A percentile compares a stretch with the other conserved stretches of the same genome.
Conservation (phyloP, 2,888 invertebrate species). For the Calameuta pallipes region DNA sequence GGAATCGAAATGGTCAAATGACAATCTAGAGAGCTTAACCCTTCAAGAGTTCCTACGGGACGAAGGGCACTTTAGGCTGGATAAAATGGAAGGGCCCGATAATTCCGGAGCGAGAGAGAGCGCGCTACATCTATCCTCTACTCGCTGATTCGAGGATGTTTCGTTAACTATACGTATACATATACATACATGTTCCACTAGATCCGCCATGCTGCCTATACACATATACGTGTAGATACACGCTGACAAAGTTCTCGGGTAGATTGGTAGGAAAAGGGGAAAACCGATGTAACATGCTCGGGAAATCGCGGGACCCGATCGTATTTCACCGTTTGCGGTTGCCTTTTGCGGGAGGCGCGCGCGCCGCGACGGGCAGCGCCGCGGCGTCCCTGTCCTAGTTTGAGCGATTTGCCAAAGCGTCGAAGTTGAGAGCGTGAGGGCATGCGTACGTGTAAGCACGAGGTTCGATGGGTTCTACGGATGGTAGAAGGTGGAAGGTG, state of each 20-base stretch:
- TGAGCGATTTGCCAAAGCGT: too few relatives aligned
- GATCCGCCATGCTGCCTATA: background rate
- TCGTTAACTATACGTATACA: background rate
- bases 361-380: too few relatives aligned
- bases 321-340: too few relatives aligned
- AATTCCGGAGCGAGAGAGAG: background rate
- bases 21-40: slow-evolving; percentile 2
- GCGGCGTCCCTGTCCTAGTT: too few relatives aligned
- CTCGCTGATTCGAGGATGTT: background rate
- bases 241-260: too few relatives aligned
- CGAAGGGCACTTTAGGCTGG: background rate
- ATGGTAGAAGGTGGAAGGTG: slow-evolving; percentile 42
- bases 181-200: background rate
- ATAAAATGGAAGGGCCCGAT: background rate
- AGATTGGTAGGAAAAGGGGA: too few relatives aligned
- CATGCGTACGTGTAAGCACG: slow-evolving; percentile 29
- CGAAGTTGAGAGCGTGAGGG: too few relatives aligned
- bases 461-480: slow-evolving; percentile 16
- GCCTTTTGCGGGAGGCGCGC: too few relatives aligned
- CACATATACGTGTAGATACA: too few relatives aligned
- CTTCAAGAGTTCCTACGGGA: background rate
- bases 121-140: too few relatives aligned
- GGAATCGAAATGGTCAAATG: slow-evolving; percentile 11
- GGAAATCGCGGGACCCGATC: too few relatives aligned
- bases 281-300: too few relatives aligned